Conservation (phyloP, 2,888 invertebrate species). For the Tigriopus californicus region DNA sequence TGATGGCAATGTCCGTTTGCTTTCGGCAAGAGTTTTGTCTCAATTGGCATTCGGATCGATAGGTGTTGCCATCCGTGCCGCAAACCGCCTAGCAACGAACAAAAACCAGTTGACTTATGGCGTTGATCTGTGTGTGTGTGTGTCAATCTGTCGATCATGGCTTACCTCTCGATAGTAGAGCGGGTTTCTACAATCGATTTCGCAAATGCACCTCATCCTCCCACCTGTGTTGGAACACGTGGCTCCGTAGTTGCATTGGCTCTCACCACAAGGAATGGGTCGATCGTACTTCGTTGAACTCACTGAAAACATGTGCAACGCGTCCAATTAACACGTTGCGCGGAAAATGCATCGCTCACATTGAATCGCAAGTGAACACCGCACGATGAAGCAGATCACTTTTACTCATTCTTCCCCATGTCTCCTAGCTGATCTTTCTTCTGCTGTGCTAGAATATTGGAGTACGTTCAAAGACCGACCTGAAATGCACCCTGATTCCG, state of each 20-base stretch:
- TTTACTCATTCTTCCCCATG: too few species aligned
- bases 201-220: neutral
- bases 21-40: constrained; percentile 5
- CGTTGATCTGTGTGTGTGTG: neutral
- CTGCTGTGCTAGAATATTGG: too few species aligned
- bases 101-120: too few species aligned
- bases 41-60: constrained; percentile 7
- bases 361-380: too few species aligned
- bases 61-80: constrained; percentile 10
- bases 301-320: neutral
- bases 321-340: too few species aligned
- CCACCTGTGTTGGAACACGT: neutral
- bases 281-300: constrained; percentile 6
- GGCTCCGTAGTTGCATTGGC: constrained; percentile 8
- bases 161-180: neutral
- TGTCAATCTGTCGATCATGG: neutral
- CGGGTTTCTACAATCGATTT: neutral
- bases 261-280: constrained; percentile 5
- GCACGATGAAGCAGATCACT: too few species aligned
- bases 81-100: neutral
- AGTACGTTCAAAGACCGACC: neutral
- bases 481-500: neutral
- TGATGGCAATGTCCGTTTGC: constrained; percentile 5
- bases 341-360: too few species aligned
- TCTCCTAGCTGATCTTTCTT: too few species aligned